Evolutionary conservation across 2,113 vertebrate species (phyloP).

Genomic region (Dicerorhinus sumatrensis): DNA sequence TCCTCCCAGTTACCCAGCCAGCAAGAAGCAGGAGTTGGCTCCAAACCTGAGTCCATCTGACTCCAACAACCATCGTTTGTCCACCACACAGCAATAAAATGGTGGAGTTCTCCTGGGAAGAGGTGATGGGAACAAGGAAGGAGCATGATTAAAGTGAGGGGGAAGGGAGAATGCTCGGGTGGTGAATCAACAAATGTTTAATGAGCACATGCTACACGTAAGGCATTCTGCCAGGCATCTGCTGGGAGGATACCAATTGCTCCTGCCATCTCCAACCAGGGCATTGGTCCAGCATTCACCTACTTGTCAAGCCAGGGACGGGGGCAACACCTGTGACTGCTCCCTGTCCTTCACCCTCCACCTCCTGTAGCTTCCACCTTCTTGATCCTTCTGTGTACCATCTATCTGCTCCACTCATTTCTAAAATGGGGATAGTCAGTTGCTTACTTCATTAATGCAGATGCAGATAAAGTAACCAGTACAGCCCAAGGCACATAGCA

Average conservation of each 20-base stretch:
- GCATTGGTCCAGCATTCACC: not conserved
- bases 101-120: not conserved
- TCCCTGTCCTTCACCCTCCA: not conserved
- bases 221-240: not conserved
- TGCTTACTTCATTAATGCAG: not conserved
- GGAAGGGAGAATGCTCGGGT: not conserved
- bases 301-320: not conserved
- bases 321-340: too few species aligned
- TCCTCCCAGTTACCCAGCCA: not conserved
- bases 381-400: not conserved
- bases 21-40: not conserved
- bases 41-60: not conserved
- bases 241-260: not conserved
- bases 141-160: not conserved
- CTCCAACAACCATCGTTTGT: not conserved
- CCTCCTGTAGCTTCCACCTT: not conserved
- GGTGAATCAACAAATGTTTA: not conserved
- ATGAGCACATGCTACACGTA: not conserved
- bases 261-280: not conserved
- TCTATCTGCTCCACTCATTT: slow-evolving; percentile 2
- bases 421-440: not conserved
- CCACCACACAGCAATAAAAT: not conserved
- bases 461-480: not conserved
- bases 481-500: not conserved
- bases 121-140: not conserved